Base-by-base conservation (phyloP, 2,113 vertebrate genomes). In the Eptesicus fuscus region DNA sequence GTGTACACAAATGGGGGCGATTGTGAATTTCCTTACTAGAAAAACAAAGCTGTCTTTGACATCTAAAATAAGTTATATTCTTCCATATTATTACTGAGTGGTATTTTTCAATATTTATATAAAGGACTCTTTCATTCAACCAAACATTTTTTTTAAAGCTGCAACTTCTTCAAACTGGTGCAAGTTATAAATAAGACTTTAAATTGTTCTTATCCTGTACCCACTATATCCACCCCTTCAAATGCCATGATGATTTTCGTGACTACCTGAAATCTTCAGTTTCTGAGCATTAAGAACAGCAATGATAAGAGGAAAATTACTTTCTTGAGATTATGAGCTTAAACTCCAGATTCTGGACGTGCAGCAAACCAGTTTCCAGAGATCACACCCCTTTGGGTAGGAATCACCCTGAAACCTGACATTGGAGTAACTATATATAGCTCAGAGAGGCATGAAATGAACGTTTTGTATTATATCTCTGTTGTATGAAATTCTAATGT, bases 301-400 rank as follows among this genome's bases (percentile, higher is more conserved):
- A 59, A 74, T 47, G 94, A 90, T 94, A 89, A 97, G 93, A 95
- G 95, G 32, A 90, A 96, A 95, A 92, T 93, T 83, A 83, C 51
- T 73, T 95, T 93, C 74, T 74, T 91, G 83, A 67, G 96, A 96
- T 96, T 95, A 96, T 69, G 70, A 94, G 74, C 78, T 96, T 94
- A 89, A 83, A 95, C 49, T 94, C 88, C 44, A 44, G 44, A 59
- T 91, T 87, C 91, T 82, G 28, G n/a, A 79, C 32, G 91, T 47
- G 65, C 14, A 94, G 40, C 40, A 84, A 95, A 90, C 76, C 70
- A 28, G 22, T 69, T 88, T 77, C 40, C 63, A 93, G 59, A 86
- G 77, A 59, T 91, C 85, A 73, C 23, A 84, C 47, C 44, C 18
- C 11, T 71, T 95, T 76, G 51, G 4, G 37, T 4, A 77, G 37